These are phyloP conservation scores for Calliphora vomitoria DNA, from an alignment of 2,888 invertebrate species.

Conservation along the genomic window DNA sequence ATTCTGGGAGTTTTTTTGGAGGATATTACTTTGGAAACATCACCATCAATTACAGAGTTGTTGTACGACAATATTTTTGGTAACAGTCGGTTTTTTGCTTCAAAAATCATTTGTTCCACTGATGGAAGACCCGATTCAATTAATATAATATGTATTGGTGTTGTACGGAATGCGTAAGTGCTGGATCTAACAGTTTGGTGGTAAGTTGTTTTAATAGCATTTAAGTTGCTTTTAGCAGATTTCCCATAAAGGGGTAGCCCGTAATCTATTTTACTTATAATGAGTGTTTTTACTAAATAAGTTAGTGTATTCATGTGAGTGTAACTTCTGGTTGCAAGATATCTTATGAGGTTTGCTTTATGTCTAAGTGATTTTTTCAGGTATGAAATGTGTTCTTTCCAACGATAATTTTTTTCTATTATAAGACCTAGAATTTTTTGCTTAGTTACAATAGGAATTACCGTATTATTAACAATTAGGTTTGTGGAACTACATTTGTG, in stretches of 20 bases:
- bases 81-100: neutral
- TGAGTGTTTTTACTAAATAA: neutral
- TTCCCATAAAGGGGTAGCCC: constrained; percentile 6
- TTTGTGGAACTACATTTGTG: neutral
- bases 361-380: too few relatives aligned
- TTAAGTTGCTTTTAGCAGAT: neutral
- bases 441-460: neutral
- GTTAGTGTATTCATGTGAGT: too few relatives aligned
- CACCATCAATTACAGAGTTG: neutral
- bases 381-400: too few relatives aligned
- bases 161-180: neutral
- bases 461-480: neutral
- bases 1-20: neutral
- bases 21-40: neutral
- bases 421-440: neutral
- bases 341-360: too few relatives aligned
- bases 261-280: constrained; percentile 17
- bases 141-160: neutral
- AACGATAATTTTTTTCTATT: neutral
- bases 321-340: too few relatives aligned
- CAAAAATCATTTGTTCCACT: neutral
- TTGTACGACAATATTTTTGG: constrained; percentile 17
- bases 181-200: constrained; percentile 2
- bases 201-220: neutral
- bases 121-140: neutral